These are phyloP conservation scores for Saturnia japonica DNA, from an alignment of 2,888 invertebrate genomes.

Conservation along the genomic window DNA sequence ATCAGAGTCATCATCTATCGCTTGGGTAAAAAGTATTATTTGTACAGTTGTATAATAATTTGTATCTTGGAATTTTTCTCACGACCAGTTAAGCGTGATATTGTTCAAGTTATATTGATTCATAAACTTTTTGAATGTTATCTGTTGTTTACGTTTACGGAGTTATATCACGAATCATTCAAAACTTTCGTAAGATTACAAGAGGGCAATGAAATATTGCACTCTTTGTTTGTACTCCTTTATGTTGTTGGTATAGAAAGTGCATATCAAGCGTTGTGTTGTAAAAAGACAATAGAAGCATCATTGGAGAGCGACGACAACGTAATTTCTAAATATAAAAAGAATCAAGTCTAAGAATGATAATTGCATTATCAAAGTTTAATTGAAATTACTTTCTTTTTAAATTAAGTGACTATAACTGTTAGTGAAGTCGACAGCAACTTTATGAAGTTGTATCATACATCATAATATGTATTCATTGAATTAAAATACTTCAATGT, in stretches of 20 bases:
- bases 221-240: constrained; percentile 24
- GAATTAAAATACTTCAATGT: too few relatives aligned
- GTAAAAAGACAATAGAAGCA: constrained; percentile 56
- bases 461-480: too few relatives aligned
- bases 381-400: constrained; percentile 53
- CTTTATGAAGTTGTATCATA: too few relatives aligned
- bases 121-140: constrained; percentile 1
- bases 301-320: constrained; percentile 39
- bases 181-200: constrained; percentile 33
- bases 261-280: constrained; percentile 38
- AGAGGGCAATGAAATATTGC: constrained; percentile 33
- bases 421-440: background rate
- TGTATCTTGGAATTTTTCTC: background rate
- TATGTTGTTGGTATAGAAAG: constrained; percentile 48
- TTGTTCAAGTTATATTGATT: background rate
- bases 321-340: constrained; percentile 49
- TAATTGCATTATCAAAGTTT: constrained; percentile 46
- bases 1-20: too few relatives aligned
- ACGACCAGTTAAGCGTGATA: background rate
- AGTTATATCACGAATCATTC: constrained; percentile 26
- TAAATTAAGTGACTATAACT: constrained; percentile 29
- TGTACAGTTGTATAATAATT: background rate
- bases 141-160: constrained; percentile 4
- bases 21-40: background rate
- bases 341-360: constrained; percentile 53